phyloP scores from a whole-genome alignment of 2,888 invertebrate genomes.

The Pseudoips prasinana region DNA sequence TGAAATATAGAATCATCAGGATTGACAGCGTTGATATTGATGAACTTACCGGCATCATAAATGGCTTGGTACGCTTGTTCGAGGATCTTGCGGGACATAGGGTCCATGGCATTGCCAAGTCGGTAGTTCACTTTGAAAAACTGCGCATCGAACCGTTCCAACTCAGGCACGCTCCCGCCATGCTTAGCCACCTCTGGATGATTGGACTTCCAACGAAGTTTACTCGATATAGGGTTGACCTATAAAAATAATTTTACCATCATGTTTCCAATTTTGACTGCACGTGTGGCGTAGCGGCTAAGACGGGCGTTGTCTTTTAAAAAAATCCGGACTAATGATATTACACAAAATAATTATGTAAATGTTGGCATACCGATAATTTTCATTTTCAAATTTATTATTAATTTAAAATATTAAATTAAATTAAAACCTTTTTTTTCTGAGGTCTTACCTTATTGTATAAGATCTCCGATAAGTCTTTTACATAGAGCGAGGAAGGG shows the following conservation, averaged over 20 bases:
- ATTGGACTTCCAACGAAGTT: conserved; percentile 57
- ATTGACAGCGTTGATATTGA: too few relatives aligned
- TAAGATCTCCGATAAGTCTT: conserved; percentile 26
- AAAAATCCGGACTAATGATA: too few relatives aligned
- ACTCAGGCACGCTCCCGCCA: conserved; percentile 82
- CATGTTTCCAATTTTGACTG: too few relatives aligned
- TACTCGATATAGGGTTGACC: conserved; percentile 84
- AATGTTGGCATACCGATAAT: too few relatives aligned
- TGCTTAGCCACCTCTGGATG: conserved; percentile 76
- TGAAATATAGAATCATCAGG: too few relatives aligned
- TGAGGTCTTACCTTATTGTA: conserved; percentile 29
- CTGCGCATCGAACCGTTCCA: conserved; percentile 85
- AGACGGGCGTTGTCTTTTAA: too few relatives aligned
- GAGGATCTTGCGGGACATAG: conserved; percentile 85
- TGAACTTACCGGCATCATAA: conserved; percentile 82
- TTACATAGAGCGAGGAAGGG: conserved; percentile 33
- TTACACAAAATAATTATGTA: too few relatives aligned
- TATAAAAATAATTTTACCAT: conserved; percentile 19
- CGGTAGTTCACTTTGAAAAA: conserved; percentile 86
- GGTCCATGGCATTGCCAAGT: conserved; percentile 71
- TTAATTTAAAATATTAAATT: too few relatives aligned
- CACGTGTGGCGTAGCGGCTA: too few relatives aligned
- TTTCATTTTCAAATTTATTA: too few relatives aligned
- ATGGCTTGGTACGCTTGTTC: conserved; percentile 88
- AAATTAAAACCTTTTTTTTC: too few relatives aligned